A percentile compares a stretch with the other conserved stretches of the same genome.
Evolutionary conservation across 2,113 vertebrate species (phyloP).

Genomic region (Cisticola juncidis): DNA sequence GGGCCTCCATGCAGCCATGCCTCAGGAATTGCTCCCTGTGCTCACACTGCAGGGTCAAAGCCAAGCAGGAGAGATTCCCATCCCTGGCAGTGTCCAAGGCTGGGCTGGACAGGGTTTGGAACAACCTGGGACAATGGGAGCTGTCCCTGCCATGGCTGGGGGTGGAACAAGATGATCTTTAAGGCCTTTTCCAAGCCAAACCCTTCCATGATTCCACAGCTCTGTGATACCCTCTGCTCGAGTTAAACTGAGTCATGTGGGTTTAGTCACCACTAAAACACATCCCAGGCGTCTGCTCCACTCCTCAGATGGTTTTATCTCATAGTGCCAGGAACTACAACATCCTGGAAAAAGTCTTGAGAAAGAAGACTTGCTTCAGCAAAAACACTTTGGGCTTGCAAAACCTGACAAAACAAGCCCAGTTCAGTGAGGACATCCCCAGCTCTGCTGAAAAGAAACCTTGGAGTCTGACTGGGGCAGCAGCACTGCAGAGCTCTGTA

Average conservation of each 20-base stretch:
- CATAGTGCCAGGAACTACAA: background rate
- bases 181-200: background rate
- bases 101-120: background rate
- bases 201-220: background rate
- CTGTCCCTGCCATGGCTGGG: background rate
- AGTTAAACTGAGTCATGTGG: background rate
- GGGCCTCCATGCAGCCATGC: background rate
- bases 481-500: background rate
- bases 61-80: background rate
- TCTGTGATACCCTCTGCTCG: background rate
- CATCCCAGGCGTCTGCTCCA: background rate
- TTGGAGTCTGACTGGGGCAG: rapidly evolving
- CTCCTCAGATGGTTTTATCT: background rate
- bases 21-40: background rate
- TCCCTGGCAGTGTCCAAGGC: background rate
- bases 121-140: rapidly evolving
- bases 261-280: background rate
- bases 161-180: background rate
- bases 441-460: background rate
- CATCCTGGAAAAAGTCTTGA: background rate
- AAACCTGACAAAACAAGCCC: background rate
- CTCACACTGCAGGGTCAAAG: background rate
- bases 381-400: background rate
- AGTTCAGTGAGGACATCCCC: background rate
- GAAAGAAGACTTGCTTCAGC: background rate